Percentiles rank a stretch among this genome's conserved stretches.
phyloP scores from a whole-genome alignment of 2,113 vertebrate genomes.

The Siniperca knerii region DNA sequence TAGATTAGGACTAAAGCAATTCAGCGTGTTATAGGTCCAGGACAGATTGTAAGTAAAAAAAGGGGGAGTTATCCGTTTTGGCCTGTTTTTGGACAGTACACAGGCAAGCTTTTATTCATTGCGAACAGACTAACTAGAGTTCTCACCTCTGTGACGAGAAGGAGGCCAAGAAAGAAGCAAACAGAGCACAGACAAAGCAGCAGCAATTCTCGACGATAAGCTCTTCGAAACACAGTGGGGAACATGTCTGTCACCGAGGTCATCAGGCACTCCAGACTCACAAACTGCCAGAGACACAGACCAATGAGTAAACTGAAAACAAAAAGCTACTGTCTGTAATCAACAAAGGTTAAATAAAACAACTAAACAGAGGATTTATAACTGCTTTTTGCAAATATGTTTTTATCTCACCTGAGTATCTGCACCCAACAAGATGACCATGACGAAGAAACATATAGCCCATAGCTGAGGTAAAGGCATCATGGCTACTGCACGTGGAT shows the following conservation, averaged over 20 bases:
- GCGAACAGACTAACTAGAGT: background rate
- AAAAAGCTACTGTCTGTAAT: background rate
- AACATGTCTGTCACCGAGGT: slow-evolving; percentile 91
- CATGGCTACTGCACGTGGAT: slow-evolving; percentile 82
- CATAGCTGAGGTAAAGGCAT: slow-evolving; percentile 83
- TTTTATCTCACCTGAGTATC: slow-evolving; percentile 79
- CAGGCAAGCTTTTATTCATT: background rate
- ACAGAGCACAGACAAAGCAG: slow-evolving; percentile 85
- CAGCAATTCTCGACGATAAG: slow-evolving; percentile 87
- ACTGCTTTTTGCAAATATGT: background rate
- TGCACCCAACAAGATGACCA: slow-evolving; percentile 93
- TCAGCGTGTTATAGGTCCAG: background rate
- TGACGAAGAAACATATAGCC: slow-evolving; percentile 85
- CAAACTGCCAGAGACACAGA: slow-evolving; percentile 84
- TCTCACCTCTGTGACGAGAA: slow-evolving; percentile 92
- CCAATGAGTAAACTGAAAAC: background rate
- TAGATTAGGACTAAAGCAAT: background rate
- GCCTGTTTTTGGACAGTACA: background rate
- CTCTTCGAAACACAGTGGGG: slow-evolving; percentile 86
- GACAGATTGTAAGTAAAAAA: background rate
- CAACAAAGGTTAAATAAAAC: background rate
- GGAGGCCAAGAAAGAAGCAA: slow-evolving; percentile 89
- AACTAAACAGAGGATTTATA: background rate
- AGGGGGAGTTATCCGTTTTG: background rate
- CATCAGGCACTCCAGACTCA: slow-evolving; percentile 93